Percentiles rank a stretch among this genome's conserved stretches.
These are phyloP conservation scores for Melitaea athalia DNA, from an alignment of 2,888 invertebrate species.

Conservation along the genomic window DNA sequence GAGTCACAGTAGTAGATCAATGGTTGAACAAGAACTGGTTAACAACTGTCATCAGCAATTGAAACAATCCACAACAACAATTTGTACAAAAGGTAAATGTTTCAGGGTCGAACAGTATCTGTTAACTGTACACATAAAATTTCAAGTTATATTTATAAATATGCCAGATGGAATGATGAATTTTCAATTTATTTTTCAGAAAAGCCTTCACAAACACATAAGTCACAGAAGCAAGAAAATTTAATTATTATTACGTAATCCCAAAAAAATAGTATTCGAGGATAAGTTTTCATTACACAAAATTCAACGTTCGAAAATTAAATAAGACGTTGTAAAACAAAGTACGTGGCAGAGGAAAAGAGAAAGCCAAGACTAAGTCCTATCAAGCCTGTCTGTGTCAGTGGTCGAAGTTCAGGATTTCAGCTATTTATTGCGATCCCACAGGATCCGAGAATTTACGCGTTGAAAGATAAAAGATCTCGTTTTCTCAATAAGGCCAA, in stretches of 20 bases:
- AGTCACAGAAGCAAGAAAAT: neutral
- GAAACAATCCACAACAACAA: no score
- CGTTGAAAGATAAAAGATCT: constrained; percentile 65
- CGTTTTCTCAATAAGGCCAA: constrained; percentile 29
- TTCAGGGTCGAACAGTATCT: no score
- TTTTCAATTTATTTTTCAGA: no score
- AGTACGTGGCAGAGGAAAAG: constrained; percentile 45
- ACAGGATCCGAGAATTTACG: constrained; percentile 73
- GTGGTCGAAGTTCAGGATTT: constrained; percentile 76
- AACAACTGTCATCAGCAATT: no score
- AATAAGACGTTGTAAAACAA: constrained; percentile 47
- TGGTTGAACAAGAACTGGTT: no score
- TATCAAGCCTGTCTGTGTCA: constrained; percentile 68
- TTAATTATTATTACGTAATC: neutral
- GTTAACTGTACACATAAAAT: no score
- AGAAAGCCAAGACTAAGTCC: constrained; percentile 56
- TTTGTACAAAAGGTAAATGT: no score
- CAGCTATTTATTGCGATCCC: constrained; percentile 79
- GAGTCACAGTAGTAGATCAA: neutral
- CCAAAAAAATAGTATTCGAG: neutral
- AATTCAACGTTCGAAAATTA: constrained; percentile 15
- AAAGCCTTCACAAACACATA: no score
- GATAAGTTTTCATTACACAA: neutral
- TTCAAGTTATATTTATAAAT: no score
- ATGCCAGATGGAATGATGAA: no score